Base-by-base conservation (phyloP, 2,113 vertebrate genomes). In the Upupa epops region DNA sequence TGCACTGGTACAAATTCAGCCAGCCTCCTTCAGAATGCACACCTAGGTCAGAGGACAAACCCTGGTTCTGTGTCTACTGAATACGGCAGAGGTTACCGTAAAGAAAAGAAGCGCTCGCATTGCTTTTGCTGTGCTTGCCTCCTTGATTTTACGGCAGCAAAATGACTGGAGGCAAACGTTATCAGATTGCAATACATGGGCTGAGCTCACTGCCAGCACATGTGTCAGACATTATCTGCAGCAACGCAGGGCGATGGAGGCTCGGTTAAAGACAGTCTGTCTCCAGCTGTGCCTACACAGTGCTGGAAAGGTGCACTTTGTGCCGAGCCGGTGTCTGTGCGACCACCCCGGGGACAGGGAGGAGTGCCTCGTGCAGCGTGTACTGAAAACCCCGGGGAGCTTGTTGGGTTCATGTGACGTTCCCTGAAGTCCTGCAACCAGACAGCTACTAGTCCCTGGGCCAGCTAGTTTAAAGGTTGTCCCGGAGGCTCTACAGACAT, bases 301-400 rank as follows among this genome's bases (percentile, higher is more conserved):
- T 37, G 0, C 42, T 5, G 37, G 37, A n/a, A 65, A 63, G 74
- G 68, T 89, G 88, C 56, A 32, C 63, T 21, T 55, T 1, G 2
- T 49, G 80, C 81, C 48, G 77, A 46, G 76, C 65, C 45, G 6
- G 13, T 22, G 63, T 61, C 82, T 17, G 0, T 46, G 58, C 61
- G 28, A 20, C 46, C 0, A 0, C 2, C 3, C 36, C 51, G 72
- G 60, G 34, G 64, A 81, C 0, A 0, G 42, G 46, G 17, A 88
- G 56, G 45, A 74, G 80, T 5, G 28, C 31, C 37, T 58, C 34
- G 16, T 90, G 70, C 58, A 73, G 72, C 73, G 71, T 80, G 58
- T 13, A 6, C 40, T 17, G 70, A 10, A 64, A 68, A 80, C 61
- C 77, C 54, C 69, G 63, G 66, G 46, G 77, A 76, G 21, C 0